phyloP scores from a whole-genome alignment of 2,888 invertebrate genomes.

The Agriotes lineatus region DNA sequence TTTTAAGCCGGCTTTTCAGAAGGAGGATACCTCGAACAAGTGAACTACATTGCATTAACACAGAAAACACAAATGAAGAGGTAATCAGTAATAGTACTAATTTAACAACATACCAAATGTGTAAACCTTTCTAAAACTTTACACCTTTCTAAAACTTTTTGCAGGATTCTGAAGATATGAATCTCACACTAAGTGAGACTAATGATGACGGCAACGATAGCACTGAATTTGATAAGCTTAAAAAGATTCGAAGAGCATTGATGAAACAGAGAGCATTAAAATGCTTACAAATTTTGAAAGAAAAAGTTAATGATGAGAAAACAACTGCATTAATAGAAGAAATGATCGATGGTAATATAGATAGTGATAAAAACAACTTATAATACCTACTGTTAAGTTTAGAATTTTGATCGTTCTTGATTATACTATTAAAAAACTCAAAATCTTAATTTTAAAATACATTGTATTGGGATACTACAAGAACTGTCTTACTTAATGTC shows the following conservation, averaged over 20 bases:
- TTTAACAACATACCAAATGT: too few species aligned
- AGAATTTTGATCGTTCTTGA: too few species aligned
- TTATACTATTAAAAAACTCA: too few species aligned
- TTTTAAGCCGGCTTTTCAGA: background rate
- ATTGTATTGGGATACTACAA: too few species aligned
- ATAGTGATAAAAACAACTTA: too few species aligned
- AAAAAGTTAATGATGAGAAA: slow-evolving; percentile 33
- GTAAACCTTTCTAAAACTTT: background rate
- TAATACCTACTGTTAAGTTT: too few species aligned
- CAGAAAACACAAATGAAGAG: background rate
- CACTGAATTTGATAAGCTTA: slow-evolving; percentile 55
- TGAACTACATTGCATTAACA: background rate
- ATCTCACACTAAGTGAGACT: background rate
- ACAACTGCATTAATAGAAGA: background rate
- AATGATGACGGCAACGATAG: background rate
- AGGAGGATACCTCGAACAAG: too few species aligned
- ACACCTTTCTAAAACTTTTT: background rate
- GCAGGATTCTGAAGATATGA: background rate
- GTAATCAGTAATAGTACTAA: too few species aligned
- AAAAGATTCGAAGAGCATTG: slow-evolving; percentile 49
- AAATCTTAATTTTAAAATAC: too few species aligned
- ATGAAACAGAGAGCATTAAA: slow-evolving; percentile 51
- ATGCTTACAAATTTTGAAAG: slow-evolving; percentile 50
- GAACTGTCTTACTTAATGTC: too few species aligned
- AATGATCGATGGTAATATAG: too few species aligned